These are phyloP conservation scores for Esperia sulphurella DNA, from an alignment of 2,888 invertebrate genomes.

Conservation along the genomic window DNA sequence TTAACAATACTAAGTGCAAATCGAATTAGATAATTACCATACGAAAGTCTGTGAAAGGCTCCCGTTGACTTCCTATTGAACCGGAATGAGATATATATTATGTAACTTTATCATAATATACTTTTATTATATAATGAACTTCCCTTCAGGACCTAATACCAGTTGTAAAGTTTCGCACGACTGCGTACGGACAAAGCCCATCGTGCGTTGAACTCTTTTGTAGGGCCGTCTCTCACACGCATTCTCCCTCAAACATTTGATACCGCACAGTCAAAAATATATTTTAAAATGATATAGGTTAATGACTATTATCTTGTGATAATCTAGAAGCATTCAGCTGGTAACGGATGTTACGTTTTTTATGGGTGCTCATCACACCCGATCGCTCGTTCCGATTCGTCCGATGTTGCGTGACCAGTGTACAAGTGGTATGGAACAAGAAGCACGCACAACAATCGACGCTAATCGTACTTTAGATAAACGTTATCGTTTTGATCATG, in stretches of 20 bases:
- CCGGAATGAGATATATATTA: too few relatives aligned
- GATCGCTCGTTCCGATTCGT: constrained; percentile 28
- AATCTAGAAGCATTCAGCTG: constrained; percentile 22
- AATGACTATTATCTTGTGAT: constrained; percentile 39
- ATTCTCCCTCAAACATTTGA: constrained; percentile 22
- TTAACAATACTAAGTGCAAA: too few relatives aligned
- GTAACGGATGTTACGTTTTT: constrained; percentile 56
- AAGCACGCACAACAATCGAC: constrained; percentile 22
- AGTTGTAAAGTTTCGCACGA: constrained; percentile 50
- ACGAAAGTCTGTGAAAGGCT: too few relatives aligned
- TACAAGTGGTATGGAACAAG: constrained; percentile 25
- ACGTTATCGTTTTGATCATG: neutral
- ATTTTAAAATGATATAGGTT: constrained; percentile 39
- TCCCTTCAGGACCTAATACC: neutral
- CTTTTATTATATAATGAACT: neutral
- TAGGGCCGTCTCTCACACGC: constrained; percentile 64
- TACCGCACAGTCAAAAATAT: constrained; percentile 30
- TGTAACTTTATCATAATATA: too few relatives aligned
- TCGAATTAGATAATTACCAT: too few relatives aligned
- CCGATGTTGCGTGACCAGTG: constrained; percentile 50
- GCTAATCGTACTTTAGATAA: constrained; percentile 8
- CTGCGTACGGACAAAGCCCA: constrained; percentile 54
- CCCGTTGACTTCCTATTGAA: too few relatives aligned
- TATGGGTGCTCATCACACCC: constrained; percentile 34
- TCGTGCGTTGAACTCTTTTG: constrained; percentile 78